Evolutionary conservation across 2,113 vertebrate species (phyloP), one percentile per base, ranked within the genome.

Genomic region (rabbit (Oryctolagus cuniculus)): DNA sequence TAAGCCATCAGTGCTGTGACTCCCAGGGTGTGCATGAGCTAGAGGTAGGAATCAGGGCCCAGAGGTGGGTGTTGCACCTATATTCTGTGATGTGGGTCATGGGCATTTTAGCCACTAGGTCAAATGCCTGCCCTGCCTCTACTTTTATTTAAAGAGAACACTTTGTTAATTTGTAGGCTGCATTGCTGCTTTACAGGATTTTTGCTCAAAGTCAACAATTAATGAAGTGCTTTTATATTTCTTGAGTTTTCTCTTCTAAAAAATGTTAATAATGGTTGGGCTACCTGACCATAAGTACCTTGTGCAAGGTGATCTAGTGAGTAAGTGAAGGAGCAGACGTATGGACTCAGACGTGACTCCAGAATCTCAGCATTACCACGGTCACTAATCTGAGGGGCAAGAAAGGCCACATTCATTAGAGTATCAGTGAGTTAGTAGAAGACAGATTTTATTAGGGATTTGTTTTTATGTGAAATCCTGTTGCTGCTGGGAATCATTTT

Each of bases 391-490:
- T 87, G 66, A 84, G 25, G 22, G 67, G 31, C 29, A 81, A 29
- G 25, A 44, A 22, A 64, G 61, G 5, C 38, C 31, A 55, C 2
- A 80, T 84, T 53, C 13, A 38, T 73, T 81, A 80, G 6, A 51
- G 31, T 78, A 9, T 94, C 63, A 44, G 10, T 70, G 44, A 89
- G 36, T 24, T 82, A 29, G 78, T 55, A 87, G 69, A 69, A 91
- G 90, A 86, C 25, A 72, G n/a, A 70, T 5, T 70, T 89, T 70
- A 55, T 89, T 61, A 72, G 24, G 27, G 38, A 70, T 79, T 91
- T 95, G 21, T 75, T 84, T 95, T 92, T 63, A 63, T 72, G 22
- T 94, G 78, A 95, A 86, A 77, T 84, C 31, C 1, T 27, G 8
- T 80, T 78, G 55, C n/a, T 95, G 25, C 16, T 90, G 25, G 38